Evolutionary conservation across 2,113 vertebrate genomes (phyloP), one percentile per base, ranked within the genome.

Genomic region (Dissostichus mawsoni): DNA sequence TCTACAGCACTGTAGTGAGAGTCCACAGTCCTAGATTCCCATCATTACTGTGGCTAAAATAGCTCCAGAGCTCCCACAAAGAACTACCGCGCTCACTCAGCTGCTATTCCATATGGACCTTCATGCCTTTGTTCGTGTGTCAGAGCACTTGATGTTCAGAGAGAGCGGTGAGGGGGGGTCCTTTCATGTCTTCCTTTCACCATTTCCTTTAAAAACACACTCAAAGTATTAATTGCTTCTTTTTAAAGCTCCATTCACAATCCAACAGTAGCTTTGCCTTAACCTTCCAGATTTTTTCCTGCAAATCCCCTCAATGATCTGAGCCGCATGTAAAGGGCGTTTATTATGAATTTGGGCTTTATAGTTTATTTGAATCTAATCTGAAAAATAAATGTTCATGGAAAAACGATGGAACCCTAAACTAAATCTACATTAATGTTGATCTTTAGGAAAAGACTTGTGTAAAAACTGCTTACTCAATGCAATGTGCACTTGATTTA

Each of bases 1-100:
- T 90, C 63, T 61, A 59, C 65, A 65, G 47, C 64, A 51, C 57
- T 44, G 9, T 16, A 48, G 59, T 29, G 44, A 8, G 55, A 78
- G 44, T 77, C 64, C 69, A 73, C 47, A 66, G 41, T 76, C 90
- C 88, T 85, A 64, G 62, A 90, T 86, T 93, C n/a, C 85, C 66
- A 85, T 91, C 82, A 86, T 70, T 83, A 44, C 74, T 33, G 25
- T 45, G 41, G 76, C 50, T 16, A 80, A 89, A 87, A 59, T 14
- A 29, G 65, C n/a, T n/a, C 66, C 67, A 82, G 44, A 64, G 71
- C 58, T 66, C 84, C 61, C 66, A 85, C 57, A 86, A 58, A 74
- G 58, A 23, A 73, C 78, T 52, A 55, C 69, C 50, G 47, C 72
- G 85, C 80, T 81, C 67, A 64, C 66, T 79, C 70, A 65, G 51